Base-by-base conservation (phyloP, 1,140 invertebrate species). In the Zaprionus vittiger region DNA sequence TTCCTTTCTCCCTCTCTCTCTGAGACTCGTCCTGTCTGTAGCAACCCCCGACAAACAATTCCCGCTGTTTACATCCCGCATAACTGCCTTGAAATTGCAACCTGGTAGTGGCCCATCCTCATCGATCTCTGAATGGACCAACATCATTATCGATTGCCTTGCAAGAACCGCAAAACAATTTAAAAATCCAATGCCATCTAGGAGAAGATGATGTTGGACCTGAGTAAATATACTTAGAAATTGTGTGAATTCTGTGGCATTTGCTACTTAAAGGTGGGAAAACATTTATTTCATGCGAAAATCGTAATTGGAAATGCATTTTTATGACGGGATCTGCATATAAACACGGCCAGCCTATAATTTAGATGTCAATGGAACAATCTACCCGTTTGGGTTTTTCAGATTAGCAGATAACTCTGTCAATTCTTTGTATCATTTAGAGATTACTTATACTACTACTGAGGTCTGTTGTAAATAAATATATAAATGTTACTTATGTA, bases 101-200 rank as follows among this genome's bases (percentile, higher is more conserved):
- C 20, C 65, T 68, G 52, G 38, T 24, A 17, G 5, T 11, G 15
- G 14, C 20, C 56, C 31, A 74, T 73, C 59, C 17, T 44, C 14
- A 60, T 47, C 34, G 57, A 49, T 61, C 61, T 3, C 52, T 79
- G 61, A 66, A 79, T 75, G 62, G 47, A 70, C 72, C 64, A 77
- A 68, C 54, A 70, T 57, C 38, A 52, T 55, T 12, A 54, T 26
- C 17, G 49, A 17, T 6, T 5, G 11, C 24, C n/a, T 49, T n/a
- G 37, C 17, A 28, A 59, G 60, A 67, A 56, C 65, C 38, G 31
- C 34, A 71, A 17, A 17, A 49, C 12, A n/a, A 52, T 20, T 22
- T 22, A 1, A 41, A 52, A 52, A 26, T 5, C 5, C 47, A 52
- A 52, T 52, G 47, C 12, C 11, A 52, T 52, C 20, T 22, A 26